Conservation (phyloP, 2,113 vertebrate species). For the Lota lota region DNA sequence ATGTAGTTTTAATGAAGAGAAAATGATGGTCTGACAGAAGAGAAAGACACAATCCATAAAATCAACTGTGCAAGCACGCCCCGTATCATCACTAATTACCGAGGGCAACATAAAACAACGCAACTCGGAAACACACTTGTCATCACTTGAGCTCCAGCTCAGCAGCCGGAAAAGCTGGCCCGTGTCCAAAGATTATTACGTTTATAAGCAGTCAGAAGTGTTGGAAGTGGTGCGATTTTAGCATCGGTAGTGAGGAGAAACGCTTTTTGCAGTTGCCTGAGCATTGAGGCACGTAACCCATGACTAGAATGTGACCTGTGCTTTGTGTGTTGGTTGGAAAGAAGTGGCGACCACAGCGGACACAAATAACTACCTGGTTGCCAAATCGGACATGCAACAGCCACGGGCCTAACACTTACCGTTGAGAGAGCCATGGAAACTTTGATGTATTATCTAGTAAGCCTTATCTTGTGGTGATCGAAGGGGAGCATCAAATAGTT, state of each 20-base stretch:
- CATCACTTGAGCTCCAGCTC: conserved; percentile 3
- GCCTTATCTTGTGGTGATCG: too few relatives aligned
- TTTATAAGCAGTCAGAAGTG: conserved; percentile 24
- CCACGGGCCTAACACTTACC: too few relatives aligned
- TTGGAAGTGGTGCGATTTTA: conserved; percentile 22
- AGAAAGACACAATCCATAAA: conserved; percentile 21
- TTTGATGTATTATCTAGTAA: too few relatives aligned
- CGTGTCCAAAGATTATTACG: background rate
- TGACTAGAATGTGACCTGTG: too few relatives aligned
- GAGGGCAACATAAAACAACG: conserved; percentile 33
- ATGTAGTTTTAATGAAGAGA: conserved; percentile 8
- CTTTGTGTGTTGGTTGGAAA: too few relatives aligned
- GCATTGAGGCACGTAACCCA: too few relatives aligned
- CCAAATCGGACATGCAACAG: too few relatives aligned
- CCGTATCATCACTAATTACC: conserved; percentile 37
- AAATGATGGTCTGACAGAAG: conserved; percentile 2
- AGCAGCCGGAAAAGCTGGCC: conserved; percentile 35
- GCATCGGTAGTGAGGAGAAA: background rate
- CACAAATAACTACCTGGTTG: too few relatives aligned
- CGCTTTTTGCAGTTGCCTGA: too few relatives aligned
- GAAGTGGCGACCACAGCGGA: too few relatives aligned
- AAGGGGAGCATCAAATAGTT: too few relatives aligned
- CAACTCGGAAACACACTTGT: conserved; percentile 41
- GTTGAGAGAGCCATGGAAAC: too few relatives aligned
- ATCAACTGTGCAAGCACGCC: background rate